phyloP scores from a whole-genome alignment of 1,140 invertebrate species.

The Drosophila melanica region DNA sequence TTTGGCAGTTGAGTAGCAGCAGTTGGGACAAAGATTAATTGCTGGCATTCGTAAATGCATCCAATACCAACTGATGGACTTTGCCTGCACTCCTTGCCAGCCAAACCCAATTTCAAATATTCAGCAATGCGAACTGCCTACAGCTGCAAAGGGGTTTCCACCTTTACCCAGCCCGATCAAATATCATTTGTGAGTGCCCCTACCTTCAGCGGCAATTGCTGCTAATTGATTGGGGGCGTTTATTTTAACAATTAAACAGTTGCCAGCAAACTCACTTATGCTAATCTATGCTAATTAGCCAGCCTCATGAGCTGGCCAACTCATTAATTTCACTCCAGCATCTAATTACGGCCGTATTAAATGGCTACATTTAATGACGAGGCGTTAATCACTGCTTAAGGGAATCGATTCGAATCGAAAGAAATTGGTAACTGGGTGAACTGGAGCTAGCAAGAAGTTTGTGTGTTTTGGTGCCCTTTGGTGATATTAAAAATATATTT shows the following conservation, averaged over 20 bases:
- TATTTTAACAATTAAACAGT: slow-evolving; percentile 37
- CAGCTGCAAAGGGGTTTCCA: background rate
- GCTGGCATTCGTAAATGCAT: slow-evolving; percentile 2
- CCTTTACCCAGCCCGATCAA: background rate
- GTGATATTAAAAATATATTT: background rate
- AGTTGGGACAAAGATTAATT: slow-evolving; percentile 32
- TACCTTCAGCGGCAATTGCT: background rate
- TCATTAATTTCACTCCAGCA: slow-evolving; percentile 22
- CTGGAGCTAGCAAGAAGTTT: background rate
- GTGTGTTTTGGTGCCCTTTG: background rate
- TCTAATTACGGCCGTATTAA: slow-evolving; percentile 25
- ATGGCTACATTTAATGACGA: background rate
- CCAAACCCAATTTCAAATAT: slow-evolving; percentile 31
- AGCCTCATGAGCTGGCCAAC: slow-evolving; percentile 4
- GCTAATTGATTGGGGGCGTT: slow-evolving; percentile 26
- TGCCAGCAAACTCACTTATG: slow-evolving; percentile 32
- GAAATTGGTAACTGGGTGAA: background rate
- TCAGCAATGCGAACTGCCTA: slow-evolving; percentile 2
- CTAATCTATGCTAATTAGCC: slow-evolving; percentile 45
- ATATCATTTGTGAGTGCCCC: background rate
- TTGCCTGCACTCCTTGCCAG: slow-evolving; percentile 13
- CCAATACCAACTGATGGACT: slow-evolving; percentile 1
- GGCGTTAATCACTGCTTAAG: slow-evolving; percentile 19
- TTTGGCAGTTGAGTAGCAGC: slow-evolving; percentile 1
- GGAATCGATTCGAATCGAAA: background rate